These are phyloP conservation scores for Oikopleura dioica DNA, from an alignment of 23 tunicate genomes.

Conservation along the genomic window DNA sequence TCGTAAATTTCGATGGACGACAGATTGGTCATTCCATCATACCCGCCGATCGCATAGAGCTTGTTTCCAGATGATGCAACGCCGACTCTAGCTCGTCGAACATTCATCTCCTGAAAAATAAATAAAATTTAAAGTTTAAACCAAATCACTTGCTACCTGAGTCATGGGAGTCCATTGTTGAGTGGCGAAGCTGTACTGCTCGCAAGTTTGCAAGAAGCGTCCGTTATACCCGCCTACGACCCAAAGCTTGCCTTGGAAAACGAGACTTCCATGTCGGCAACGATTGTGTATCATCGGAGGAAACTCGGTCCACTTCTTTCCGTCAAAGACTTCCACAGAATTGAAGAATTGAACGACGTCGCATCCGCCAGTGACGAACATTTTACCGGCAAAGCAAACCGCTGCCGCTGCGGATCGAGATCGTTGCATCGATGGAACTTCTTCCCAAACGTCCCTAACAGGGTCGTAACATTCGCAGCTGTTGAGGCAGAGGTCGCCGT, in stretches of 20 bases:
- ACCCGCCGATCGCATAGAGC: slow-evolving; percentile 75
- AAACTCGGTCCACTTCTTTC: slow-evolving; percentile 23
- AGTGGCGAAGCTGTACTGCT: slow-evolving; percentile 18
- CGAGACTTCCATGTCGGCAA: slow-evolving; percentile 56
- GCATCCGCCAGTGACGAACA: slow-evolving; percentile 68
- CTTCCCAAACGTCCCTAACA: slow-evolving; percentile 29
- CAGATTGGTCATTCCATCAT: slow-evolving; percentile 59
- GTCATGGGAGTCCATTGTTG: slow-evolving; percentile 35
- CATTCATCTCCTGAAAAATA: slow-evolving; percentile 35
- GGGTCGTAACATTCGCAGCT: slow-evolving; percentile 56
- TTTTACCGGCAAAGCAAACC: slow-evolving; percentile 28
- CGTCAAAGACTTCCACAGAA: slow-evolving; percentile 38
- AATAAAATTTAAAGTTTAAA: no score
- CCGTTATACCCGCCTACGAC: slow-evolving; percentile 98
- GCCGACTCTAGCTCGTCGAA: slow-evolving; percentile 70
- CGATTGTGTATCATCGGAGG: slow-evolving; percentile 54
- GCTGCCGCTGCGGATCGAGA: slow-evolving; percentile 70
- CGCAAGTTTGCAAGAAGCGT: slow-evolving; percentile 36
- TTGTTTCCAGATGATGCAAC: slow-evolving; percentile 55
- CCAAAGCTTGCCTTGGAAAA: slow-evolving; percentile 38
- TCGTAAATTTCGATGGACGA: slow-evolving; percentile 59
- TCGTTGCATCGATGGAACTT: slow-evolving; percentile 31
- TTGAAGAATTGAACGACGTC: slow-evolving; percentile 73
- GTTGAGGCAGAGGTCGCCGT: slow-evolving; percentile 38
- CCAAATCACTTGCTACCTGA: no score